Conservation (phyloP, 2,113 vertebrate species). For the Hyla sarda region DNA sequence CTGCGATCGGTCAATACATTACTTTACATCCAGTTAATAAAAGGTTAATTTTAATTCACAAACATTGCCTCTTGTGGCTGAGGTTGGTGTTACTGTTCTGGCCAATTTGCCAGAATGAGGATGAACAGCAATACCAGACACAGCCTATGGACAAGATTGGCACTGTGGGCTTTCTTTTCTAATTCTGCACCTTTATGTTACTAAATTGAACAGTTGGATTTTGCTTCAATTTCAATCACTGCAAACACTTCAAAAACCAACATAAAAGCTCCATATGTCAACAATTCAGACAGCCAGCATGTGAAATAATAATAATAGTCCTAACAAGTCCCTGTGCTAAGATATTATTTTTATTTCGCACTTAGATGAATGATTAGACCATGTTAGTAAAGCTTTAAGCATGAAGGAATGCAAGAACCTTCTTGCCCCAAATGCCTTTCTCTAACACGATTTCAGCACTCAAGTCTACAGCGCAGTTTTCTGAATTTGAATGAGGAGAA, state of each 20-base stretch:
- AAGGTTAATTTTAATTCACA: no score
- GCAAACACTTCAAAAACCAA: conserved; percentile 14
- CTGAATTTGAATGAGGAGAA: conserved; percentile 45
- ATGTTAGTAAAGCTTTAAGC: conserved; percentile 32
- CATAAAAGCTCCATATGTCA: background rate
- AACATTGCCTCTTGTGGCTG: no score
- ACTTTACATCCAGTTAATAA: no score
- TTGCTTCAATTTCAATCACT: background rate
- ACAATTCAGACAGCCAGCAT: conserved; percentile 23
- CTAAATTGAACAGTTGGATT: background rate
- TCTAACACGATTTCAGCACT: conserved; percentile 34
- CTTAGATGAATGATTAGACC: conserved; percentile 51
- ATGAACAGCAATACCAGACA: background rate
- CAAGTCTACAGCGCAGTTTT: background rate
- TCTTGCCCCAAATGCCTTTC: conserved; percentile 41
- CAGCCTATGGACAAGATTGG: background rate
- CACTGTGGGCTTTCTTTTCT: background rate
- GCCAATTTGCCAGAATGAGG: background rate
- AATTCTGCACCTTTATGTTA: background rate
- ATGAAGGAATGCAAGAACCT: conserved; percentile 43
- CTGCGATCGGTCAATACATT: no score
- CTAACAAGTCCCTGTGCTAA: conserved; percentile 27
- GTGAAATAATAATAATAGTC: conserved; percentile 22
- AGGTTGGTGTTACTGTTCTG: no score
- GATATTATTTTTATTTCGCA: conserved; percentile 18